A percentile compares a stretch with the other conserved stretches of the same genome.
Evolutionary conservation across 2,888 invertebrate species (phyloP).

Genomic region (Spisula solida): DNA sequence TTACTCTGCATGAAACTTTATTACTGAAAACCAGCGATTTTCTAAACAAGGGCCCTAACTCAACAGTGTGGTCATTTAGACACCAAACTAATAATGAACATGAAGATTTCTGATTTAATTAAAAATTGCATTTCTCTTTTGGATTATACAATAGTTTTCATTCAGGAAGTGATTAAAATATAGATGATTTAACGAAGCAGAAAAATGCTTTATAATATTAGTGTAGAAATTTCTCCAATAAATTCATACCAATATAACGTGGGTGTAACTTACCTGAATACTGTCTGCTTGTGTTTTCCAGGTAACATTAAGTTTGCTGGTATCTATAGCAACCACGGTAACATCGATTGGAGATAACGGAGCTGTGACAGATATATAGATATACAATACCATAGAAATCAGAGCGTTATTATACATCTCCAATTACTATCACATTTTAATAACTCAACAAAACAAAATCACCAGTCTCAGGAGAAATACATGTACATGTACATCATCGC

Average conservation of each 20-base stretch:
- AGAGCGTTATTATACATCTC: neutral
- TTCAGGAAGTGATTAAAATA: too few species aligned
- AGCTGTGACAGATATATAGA: slow-evolving; percentile 61
- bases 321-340: slow-evolving; percentile 74
- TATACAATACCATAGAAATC: slow-evolving; percentile 1
- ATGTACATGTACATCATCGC: too few species aligned
- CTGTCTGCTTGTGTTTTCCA: slow-evolving; percentile 73
- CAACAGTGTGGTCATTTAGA: too few species aligned
- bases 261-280: slow-evolving; percentile 64
- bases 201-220: too few species aligned
- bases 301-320: slow-evolving; percentile 70
- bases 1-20: too few species aligned
- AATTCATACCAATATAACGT: neutral
- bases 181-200: too few species aligned
- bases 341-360: slow-evolving; percentile 74
- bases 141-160: too few species aligned
- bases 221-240: neutral
- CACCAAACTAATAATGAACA: too few species aligned
- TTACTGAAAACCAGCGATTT: too few species aligned
- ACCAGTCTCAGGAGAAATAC: neutral
- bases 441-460: neutral
- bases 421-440: slow-evolving; percentile 7
- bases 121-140: too few species aligned
- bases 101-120: too few species aligned
- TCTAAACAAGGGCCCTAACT: too few species aligned